phyloP scores from a whole-genome alignment of 2,113 vertebrate species.

The Benitochromis conjunctus region DNA sequence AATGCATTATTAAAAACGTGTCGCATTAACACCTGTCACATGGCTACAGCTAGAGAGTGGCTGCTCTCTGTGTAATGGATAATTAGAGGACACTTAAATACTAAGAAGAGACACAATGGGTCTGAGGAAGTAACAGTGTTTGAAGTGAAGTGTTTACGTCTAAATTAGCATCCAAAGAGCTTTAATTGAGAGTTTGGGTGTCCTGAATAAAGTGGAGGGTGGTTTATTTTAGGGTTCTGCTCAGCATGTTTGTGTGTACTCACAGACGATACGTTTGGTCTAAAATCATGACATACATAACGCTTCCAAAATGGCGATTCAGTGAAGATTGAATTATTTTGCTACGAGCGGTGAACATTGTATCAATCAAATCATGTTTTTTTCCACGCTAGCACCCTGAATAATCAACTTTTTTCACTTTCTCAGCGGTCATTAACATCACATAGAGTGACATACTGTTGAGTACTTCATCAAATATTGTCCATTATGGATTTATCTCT shows the following conservation, averaged over 20 bases:
- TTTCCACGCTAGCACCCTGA: neutral
- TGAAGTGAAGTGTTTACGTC: neutral
- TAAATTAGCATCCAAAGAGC: neutral
- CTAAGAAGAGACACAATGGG: neutral
- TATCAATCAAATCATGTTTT: neutral
- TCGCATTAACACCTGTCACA: constrained; percentile 36
- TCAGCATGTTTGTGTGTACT: neutral
- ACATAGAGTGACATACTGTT: neutral
- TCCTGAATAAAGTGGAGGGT: neutral
- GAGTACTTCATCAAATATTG: neutral
- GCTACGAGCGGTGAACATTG: neutral
- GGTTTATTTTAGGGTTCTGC: neutral
- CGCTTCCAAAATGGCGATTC: neutral
- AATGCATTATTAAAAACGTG: constrained; percentile 52
- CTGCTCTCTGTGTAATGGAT: neutral
- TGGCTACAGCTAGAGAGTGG: neutral
- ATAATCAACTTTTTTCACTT: neutral
- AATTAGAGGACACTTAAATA: constrained; percentile 16
- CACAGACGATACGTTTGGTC: neutral
- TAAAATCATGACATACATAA: neutral
- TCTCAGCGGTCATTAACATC: neutral
- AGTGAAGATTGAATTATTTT: neutral
- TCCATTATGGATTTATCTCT: neutral
- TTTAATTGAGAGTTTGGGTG: neutral
- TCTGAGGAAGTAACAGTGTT: neutral